phyloP scores from a whole-genome alignment of 2,797 vertebrate species.

The Taenioides sp. region DNA sequence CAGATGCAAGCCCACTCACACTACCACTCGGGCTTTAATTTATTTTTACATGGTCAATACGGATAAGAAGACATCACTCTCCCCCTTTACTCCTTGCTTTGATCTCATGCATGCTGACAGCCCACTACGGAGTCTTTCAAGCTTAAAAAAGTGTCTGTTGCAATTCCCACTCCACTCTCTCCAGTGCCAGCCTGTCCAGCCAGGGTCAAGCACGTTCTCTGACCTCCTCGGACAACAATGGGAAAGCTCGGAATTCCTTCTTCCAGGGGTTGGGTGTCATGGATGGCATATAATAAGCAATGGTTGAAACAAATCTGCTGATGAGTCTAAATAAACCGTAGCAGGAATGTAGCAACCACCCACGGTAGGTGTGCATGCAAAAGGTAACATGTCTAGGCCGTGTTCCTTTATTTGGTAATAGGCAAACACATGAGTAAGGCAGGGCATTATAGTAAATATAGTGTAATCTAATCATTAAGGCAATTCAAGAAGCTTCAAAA shows the following conservation, averaged over 20 bases:
- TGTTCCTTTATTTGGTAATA: conserved; percentile 26
- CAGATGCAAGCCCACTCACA: too few relatives aligned
- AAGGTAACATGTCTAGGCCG: conserved; percentile 12
- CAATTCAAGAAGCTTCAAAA: not conserved
- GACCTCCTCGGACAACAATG: conserved; percentile 54
- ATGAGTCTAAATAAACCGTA: conserved; percentile 25
- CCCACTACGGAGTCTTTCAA: conserved; percentile 42
- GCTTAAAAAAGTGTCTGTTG: conserved; percentile 46
- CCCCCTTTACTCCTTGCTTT: conserved; percentile 42
- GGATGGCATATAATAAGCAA: conserved; percentile 35
- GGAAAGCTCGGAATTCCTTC: conserved; percentile 48
- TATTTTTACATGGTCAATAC: not conserved
- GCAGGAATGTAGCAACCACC: conserved; percentile 53
- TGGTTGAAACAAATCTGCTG: not conserved
- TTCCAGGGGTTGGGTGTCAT: conserved; percentile 33
- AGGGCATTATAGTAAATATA: not conserved
- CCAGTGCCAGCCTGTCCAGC: conserved; percentile 47
- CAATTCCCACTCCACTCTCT: conserved; percentile 42
- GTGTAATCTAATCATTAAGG: not conserved
- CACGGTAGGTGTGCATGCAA: conserved; percentile 23
- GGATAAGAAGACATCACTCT: conserved; percentile 14
- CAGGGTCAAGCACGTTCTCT: conserved; percentile 71
- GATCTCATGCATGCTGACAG: conserved; percentile 41
- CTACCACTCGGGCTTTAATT: too few relatives aligned
- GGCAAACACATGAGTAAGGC: conserved; percentile 22